Evolutionary conservation across 1,140 invertebrate species (phyloP), one percentile per base, ranked within the genome.

Genomic region (Leptinotarsa texana): DNA sequence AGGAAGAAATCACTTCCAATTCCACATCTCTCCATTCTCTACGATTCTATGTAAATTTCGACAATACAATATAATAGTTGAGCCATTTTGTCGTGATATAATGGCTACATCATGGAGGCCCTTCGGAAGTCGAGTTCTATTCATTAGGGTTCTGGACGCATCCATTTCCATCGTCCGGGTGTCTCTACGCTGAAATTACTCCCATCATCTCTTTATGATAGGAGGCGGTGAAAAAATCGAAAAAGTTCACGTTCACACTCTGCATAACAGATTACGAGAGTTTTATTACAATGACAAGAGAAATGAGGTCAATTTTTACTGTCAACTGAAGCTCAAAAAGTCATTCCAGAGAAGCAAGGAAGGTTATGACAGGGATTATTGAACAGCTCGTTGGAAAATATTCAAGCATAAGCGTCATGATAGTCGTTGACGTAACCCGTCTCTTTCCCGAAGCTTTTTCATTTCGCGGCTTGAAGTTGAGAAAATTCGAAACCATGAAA

Each of bases 141-240:
- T 57, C 51, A 57, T 57, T 57, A 57, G 4, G 51, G 17, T n/a
- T 3, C 51, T 13, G 6, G 5, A 57, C 17, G 51, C 51, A 57
- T 4, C 51, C n/a, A 57, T 57, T 57, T 42, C 8, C 33, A 42
- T 11, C 8, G 1, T 57, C 5, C n/a, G 15, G 1, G 15, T 57
- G 5, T 57, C 51, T 57, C 13, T 57, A 57, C 15, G n/a, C 51
- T 18, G 0, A 57, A 57, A 57, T 57, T 57, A n/a, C n/a, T 17
- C 15, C 51, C 51, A 57, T 57, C 51, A 57, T 17, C 51, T 57
- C 51, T 57, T 57, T 57, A 57, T 57, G 51, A 57, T 57, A 18
- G 51, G 6, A 13, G n/a, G 51, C 13, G 51, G n/a, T 18, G 0
- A 57, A 57, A 18, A 57, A 17, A 57, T 57, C 13, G n/a, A 57